A percentile compares a stretch with the other conserved stretches of the same genome.
These are phyloP conservation scores for Sebastiscus albofasciatus DNA, from an alignment of 2,797 vertebrate genomes.

Conservation along the genomic window DNA sequence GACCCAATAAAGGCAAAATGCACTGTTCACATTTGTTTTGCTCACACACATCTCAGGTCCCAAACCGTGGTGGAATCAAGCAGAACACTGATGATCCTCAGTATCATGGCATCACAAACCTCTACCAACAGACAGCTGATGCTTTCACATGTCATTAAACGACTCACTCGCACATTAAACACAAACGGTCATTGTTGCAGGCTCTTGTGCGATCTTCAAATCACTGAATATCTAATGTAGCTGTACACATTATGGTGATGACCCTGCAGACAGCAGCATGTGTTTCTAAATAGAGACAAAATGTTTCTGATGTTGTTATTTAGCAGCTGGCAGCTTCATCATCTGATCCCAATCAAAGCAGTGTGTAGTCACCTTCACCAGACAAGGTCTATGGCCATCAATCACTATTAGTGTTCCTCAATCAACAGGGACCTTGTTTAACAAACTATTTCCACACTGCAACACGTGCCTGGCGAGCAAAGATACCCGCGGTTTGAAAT, in stretches of 20 bases:
- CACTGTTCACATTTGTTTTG: constrained; percentile 59
- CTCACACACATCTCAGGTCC: constrained; percentile 14
- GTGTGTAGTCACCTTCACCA: constrained; percentile 11
- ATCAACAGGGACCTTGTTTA: not conserved
- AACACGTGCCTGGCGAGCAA: not conserved
- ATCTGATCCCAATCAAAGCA: constrained; percentile 2
- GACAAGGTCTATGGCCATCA: not conserved
- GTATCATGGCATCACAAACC: constrained; percentile 6
- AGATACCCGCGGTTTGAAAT: not conserved
- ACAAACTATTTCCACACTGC: not conserved
- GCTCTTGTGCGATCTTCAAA: constrained; percentile 37
- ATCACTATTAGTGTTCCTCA: not conserved
- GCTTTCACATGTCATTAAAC: constrained; percentile 44
- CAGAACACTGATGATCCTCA: constrained; percentile 9
- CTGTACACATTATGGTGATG: constrained; percentile 14
- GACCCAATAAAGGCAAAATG: constrained; percentile 36
- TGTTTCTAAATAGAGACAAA: constrained; percentile 22
- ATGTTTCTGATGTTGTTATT: constrained; percentile 14
- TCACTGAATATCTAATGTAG: constrained; percentile 15
- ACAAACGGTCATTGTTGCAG: not conserved
- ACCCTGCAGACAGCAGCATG: constrained; percentile 1
- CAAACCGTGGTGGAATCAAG: constrained; percentile 19
- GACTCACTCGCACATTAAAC: constrained; percentile 7
- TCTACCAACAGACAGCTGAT: constrained; percentile 8
- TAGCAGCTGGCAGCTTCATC: constrained; percentile 16